Base-by-base conservation (phyloP, 2,113 vertebrate species). In the Mobula birostris region DNA sequence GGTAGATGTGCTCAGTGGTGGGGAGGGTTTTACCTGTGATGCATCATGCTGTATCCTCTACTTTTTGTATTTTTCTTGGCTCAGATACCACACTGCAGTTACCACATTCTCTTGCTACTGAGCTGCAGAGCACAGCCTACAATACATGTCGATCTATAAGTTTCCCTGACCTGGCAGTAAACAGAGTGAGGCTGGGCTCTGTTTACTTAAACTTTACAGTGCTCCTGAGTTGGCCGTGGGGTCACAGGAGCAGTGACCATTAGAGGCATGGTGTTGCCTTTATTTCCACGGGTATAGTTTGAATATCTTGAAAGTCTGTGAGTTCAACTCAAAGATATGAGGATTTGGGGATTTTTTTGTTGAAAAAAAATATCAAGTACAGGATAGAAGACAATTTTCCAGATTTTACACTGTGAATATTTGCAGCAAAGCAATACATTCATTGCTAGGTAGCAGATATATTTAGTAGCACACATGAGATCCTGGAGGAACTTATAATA, bases 81-180 rank as follows among this genome's bases (percentile, higher is more conserved):
- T 24, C 48, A 58, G 58, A 58, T 58, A 24, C 9, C 48, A 56
- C 48, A 56, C 48, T 40, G 12, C 79, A 85, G 8, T 2, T 2
- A 58, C 58, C 9, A 17, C 58, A 88, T 66, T 88, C 27, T 88
- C 29, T 17, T 63, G 56, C 24, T 32, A 15, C 85, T 63, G 56
- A 14, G 48, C 29, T 66, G 85, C 61, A 32, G 14, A 29, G 29
- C 29, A 32, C 66, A 90, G 2, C 29, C n/a, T 61, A 66, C n/a
- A 66, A 15, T 61, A 17, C 29, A 90, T 32, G 85, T 66, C 85
- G 15, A 66, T 66, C 29, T 90, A n/a, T n/a, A 90, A 90, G 66
- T 29, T 90, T 90, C 85, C 85, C 19, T 90, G 61, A 90, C 29
- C 85, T n/a, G 29, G 83, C 58, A 63, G 66, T 27, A 66, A 90